Evolutionary conservation across 2,113 vertebrate species (phyloP).

Genomic region (Meleagris gallopavo): DNA sequence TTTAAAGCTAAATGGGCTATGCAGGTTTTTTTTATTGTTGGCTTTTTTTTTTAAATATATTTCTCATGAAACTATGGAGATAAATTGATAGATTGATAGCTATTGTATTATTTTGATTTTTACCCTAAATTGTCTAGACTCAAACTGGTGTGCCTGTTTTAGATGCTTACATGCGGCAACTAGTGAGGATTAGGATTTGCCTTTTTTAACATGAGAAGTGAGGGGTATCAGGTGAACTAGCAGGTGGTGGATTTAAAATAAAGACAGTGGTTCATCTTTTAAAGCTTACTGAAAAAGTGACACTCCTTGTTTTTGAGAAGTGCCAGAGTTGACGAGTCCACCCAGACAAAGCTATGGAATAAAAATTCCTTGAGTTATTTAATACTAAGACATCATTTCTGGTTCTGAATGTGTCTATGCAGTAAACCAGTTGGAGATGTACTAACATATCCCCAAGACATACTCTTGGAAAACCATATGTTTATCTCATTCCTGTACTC

Average conservation of each 20-base stretch:
- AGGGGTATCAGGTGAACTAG: not conserved
- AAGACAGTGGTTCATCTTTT: not conserved
- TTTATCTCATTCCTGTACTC: not conserved
- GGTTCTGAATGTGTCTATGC: not conserved
- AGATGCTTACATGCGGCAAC: fast-evolving
- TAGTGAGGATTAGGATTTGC: not conserved
- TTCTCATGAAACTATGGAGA: not conserved
- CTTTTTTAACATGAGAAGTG: not conserved
- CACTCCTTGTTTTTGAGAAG: not conserved
- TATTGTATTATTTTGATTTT: not conserved
- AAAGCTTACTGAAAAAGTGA: not conserved
- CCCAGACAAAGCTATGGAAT: not conserved
- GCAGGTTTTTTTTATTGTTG: not conserved
- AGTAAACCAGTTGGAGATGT: not conserved
- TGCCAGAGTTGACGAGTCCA: not conserved
- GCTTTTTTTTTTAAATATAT: not conserved
- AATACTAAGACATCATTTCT: not conserved
- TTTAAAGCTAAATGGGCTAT: not conserved
- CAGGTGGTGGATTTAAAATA: not conserved
- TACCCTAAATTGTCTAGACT: not conserved
- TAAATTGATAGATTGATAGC: not conserved
- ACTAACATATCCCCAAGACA: not conserved
- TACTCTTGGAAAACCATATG: not conserved
- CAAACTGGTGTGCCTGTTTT: not conserved
- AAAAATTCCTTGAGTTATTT: not conserved